Evolutionary conservation across 1,140 invertebrate genomes (phyloP).

Genomic region (Vollenhovia emeryi): DNA sequence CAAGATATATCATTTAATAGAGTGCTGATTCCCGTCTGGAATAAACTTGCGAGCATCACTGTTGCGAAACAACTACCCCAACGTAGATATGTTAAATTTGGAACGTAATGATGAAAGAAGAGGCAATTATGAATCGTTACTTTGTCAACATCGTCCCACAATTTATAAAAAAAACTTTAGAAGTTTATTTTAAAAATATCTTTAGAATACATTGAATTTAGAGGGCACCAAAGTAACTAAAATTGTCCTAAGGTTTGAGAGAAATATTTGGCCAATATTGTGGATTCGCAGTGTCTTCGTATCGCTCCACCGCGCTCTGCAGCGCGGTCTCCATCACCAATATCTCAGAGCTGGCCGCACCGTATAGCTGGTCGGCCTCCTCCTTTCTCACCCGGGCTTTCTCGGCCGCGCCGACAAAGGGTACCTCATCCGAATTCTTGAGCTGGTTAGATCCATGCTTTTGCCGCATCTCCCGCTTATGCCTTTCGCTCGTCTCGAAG

Average conservation of each 20-base stretch:
- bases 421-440: conserved; percentile 31
- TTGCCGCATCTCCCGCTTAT: conserved; percentile 85
- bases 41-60: too few species aligned
- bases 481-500: conserved; percentile 87
- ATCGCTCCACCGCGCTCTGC: conserved; percentile 88
- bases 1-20: too few species aligned
- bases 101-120: background rate
- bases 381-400: conserved; percentile 77
- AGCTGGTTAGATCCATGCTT: conserved; percentile 75
- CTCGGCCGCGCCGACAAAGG: conserved; percentile 53
- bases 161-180: background rate
- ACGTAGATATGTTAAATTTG: too few species aligned
- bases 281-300: conserved; percentile 88
- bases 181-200: background rate
- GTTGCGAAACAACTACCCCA: too few species aligned
- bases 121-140: too few species aligned
- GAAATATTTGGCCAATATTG: conserved; percentile 92
- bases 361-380: conserved; percentile 86
- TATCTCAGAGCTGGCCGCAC: conserved; percentile 88
- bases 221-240: background rate
- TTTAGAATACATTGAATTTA: conserved; percentile 4
- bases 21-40: too few species aligned
- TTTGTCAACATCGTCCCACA: too few species aligned
- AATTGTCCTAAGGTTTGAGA: conserved; percentile 84
- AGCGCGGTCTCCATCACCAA: conserved; percentile 91